Evolutionary conservation across 1,140 invertebrate genomes (phyloP), one percentile per base, ranked within the genome.

Genomic region (Neodiprion lecontei): DNA sequence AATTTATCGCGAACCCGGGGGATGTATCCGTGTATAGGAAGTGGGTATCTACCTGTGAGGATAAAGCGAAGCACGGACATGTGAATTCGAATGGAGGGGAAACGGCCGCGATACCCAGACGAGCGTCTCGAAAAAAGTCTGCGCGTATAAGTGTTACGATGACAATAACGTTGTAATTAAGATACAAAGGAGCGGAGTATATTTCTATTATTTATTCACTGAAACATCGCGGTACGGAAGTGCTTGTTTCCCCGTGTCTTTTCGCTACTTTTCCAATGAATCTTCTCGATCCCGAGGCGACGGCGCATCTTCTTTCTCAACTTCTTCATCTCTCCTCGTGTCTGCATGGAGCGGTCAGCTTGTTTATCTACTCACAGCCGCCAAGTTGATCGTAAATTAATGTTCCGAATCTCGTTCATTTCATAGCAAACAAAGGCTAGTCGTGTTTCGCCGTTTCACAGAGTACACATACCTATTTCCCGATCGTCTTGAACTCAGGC

Each of bases 311-410:
- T 40, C 28, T 40, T 9, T 61, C 53, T 61, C n/a, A 0, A 17
- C n/a, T 61, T 61, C n/a, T 61, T 61, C n/a, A 12, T 61, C 53
- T 61, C n/a, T 53, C 50, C n/a, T 53, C n/a, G 10, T 53, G 10
- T 53, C 50, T 53, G n/a, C 50, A 53, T 10, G n/a, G 50, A 53
- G n/a, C 53, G 53, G 53, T 61, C 53, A 61, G 53, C 53, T 61
- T 61, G 53, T 61, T 61, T 61, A 61, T 61, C 53, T 61, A 14
- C 53, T 61, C 53, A 61, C 53, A 40, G n/a, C 53, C 53, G 53
- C 53, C 9, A 61, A 61, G 53, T 14, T 61, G 11, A 12, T 61
- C 53, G 53, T 61, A 40, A 40, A 40, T 40, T 40, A 40, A 40
- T 40, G 28, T 40, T 40, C 28, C 53, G 2, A 61, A 61, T 61